A percentile compares a stretch with the other conserved stretches of the same genome.
Conservation (phyloP, 2,888 invertebrate genomes). For the Aproaerema taeniolella region DNA sequence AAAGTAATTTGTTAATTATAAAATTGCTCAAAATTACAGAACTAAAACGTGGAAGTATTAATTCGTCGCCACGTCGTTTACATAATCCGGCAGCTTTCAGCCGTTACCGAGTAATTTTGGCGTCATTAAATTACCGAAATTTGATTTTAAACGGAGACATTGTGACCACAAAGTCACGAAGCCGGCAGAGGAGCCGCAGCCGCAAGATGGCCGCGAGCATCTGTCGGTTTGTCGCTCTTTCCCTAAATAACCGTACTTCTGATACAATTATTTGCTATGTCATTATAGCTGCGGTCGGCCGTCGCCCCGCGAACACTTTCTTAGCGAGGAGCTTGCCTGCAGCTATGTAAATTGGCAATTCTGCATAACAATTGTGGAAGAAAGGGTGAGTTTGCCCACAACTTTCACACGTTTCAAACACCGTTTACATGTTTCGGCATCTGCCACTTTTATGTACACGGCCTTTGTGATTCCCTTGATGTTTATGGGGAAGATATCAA, state of each 20-base stretch:
- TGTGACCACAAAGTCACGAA: constrained; percentile 68
- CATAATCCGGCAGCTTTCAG: constrained; percentile 40
- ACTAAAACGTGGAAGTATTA: constrained; percentile 23
- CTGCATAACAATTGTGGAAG: constrained; percentile 10
- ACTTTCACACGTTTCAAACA: constrained; percentile 15
- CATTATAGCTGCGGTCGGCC: constrained; percentile 59
- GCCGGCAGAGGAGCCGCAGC: constrained; percentile 41
- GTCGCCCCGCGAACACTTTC: constrained; percentile 52
- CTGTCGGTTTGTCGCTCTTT: constrained; percentile 73
- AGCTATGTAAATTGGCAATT: constrained; percentile 39
- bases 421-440: no score
- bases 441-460: constrained; percentile 1
- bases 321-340: constrained; percentile 34
- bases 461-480: no score
- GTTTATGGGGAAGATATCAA: no score
- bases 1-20: constrained; percentile 21
- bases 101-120: constrained; percentile 45
- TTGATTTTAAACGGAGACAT: constrained; percentile 68
- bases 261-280: constrained; percentile 60
- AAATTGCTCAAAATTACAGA: constrained; percentile 19
- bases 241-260: constrained; percentile 60
- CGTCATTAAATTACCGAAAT: constrained; percentile 52
- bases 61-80: constrained; percentile 38
- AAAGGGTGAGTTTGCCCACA: constrained; percentile 8
- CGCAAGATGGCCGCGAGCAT: constrained; percentile 72